phyloP scores from a whole-genome alignment of 2,797 vertebrate species.

The Acanthiza pusilla region DNA sequence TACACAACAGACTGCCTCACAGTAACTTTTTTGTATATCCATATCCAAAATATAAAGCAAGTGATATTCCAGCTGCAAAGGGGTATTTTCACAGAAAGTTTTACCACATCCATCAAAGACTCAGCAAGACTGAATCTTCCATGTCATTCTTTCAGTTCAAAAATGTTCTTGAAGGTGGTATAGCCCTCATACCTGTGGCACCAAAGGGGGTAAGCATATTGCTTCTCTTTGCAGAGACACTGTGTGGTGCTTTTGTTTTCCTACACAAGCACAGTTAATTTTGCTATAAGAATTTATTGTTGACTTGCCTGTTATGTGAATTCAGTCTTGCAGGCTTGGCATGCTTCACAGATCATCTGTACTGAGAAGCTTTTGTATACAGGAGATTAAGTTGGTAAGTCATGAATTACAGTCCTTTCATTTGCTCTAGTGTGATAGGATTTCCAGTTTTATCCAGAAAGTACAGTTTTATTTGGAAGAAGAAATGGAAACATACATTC shows the following conservation, averaged over 20 bases:
- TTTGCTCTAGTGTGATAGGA: conserved; percentile 48
- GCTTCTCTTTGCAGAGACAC: background rate
- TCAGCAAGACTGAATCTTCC: background rate
- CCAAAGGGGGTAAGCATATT: background rate
- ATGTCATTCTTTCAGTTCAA: background rate
- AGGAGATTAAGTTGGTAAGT: conserved; percentile 31
- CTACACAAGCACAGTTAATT: background rate
- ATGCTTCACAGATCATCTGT: conserved; percentile 3
- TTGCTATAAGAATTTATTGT: conserved; percentile 41
- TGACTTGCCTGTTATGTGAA: conserved; percentile 21
- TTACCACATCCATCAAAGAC: background rate
- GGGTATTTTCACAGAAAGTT: background rate
- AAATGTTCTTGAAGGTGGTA: background rate
- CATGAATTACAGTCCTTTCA: conserved; percentile 62
- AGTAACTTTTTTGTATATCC: background rate
- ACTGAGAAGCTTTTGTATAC: conserved; percentile 18
- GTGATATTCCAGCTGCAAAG: background rate
- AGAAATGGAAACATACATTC: conserved; percentile 24
- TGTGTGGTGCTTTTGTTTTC: background rate
- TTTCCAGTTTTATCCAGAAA: conserved; percentile 51
- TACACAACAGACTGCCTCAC: background rate
- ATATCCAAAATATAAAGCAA: background rate
- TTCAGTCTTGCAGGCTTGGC: background rate
- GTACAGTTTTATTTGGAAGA: conserved; percentile 43
- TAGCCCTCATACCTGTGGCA: background rate